Percentiles rank a stretch among this genome's conserved stretches.
Conservation (phyloP, 2,888 invertebrate genomes). For the Rutpela maculata region DNA sequence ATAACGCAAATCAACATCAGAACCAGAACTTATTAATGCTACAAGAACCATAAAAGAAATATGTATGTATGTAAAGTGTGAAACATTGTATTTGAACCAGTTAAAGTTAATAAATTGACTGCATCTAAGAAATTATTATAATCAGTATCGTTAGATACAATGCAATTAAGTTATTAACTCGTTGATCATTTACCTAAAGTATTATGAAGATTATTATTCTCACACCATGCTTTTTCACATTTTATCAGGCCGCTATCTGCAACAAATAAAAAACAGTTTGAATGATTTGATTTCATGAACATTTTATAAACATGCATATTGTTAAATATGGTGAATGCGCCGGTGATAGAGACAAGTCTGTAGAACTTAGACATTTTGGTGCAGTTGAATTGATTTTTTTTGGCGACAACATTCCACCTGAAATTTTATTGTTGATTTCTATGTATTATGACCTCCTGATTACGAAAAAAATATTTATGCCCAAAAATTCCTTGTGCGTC, state of each 20-base stretch:
- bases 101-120: neutral
- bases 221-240: slow-evolving; percentile 83
- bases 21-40: too few species aligned
- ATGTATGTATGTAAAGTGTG: too few species aligned
- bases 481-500: too few species aligned
- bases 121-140: neutral
- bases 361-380: too few species aligned
- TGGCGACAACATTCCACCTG: too few species aligned
- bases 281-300: neutral
- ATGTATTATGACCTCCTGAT: too few species aligned
- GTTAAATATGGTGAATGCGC: neutral
- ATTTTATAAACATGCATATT: neutral
- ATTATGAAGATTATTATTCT: slow-evolving; percentile 56
- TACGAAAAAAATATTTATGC: too few species aligned
- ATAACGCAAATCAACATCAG: too few species aligned
- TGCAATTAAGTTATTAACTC: slow-evolving; percentile 10
- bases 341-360: too few species aligned
- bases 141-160: neutral
- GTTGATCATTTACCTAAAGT: slow-evolving; percentile 49
- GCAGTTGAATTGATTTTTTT: too few species aligned
- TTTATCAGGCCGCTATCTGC: slow-evolving; percentile 77
- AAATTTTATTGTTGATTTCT: too few species aligned
- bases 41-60: too few species aligned
- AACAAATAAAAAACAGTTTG: slow-evolving; percentile 54
- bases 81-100: neutral